Conservation (phyloP, 2,797 vertebrate species). For the Ceryle rudis region DNA sequence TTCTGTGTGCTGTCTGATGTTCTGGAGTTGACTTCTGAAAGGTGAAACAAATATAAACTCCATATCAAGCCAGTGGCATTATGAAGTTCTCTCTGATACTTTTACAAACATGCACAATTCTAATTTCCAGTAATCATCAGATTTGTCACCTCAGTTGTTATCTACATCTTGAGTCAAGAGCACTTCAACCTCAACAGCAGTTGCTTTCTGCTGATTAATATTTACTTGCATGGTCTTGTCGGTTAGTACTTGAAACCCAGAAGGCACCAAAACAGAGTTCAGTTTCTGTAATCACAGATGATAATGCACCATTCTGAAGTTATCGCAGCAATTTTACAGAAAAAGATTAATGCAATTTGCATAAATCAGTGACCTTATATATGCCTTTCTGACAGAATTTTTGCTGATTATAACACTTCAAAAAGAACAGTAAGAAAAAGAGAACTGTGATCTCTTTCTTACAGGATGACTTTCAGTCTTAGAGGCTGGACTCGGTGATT, state of each 20-base stretch:
- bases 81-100: not conserved
- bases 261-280: constrained; percentile 33
- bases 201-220: constrained; percentile 58
- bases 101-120: not conserved
- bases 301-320: constrained; percentile 6
- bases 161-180: constrained; percentile 11
- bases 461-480: not conserved
- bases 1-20: not conserved
- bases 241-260: constrained; percentile 7
- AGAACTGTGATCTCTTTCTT: not conserved
- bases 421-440: not conserved
- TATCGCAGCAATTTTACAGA: not conserved
- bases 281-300: not conserved
- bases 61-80: not conserved
- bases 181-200: constrained; percentile 24
- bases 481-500: not conserved
- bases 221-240: constrained; percentile 44
- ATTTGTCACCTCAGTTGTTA: constrained; percentile 11
- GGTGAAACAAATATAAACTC: not conserved
- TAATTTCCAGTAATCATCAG: not conserved
- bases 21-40: not conserved
- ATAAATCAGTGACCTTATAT: not conserved
- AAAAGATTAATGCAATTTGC: not conserved
- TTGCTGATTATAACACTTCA: not conserved
- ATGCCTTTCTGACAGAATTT: not conserved